Conservation (phyloP, 1,140 invertebrate genomes). For the Riptortus pedestris region DNA sequence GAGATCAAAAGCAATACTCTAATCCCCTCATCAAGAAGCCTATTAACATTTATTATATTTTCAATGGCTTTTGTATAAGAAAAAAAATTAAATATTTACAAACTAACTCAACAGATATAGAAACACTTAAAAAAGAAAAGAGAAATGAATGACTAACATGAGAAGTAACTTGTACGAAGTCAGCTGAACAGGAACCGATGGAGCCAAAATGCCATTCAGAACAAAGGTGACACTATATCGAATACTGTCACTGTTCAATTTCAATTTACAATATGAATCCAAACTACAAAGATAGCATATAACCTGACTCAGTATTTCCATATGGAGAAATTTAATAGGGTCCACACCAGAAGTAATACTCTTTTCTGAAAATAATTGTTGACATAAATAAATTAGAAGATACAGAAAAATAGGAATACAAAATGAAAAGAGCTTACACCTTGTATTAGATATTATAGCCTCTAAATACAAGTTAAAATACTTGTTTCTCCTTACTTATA, state of each 20-base stretch:
- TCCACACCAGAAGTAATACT: neutral
- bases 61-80: too few relatives aligned
- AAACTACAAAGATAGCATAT: constrained; percentile 7
- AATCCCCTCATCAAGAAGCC: too few relatives aligned
- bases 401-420: too few relatives aligned
- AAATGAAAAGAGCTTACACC: too few relatives aligned
- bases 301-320: constrained; percentile 20
- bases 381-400: constrained; percentile 11
- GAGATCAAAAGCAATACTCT: too few relatives aligned
- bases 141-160: neutral
- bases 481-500: too few relatives aligned
- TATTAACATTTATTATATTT: too few relatives aligned
- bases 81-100: too few relatives aligned
- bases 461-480: too few relatives aligned
- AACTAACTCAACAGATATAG: too few relatives aligned
- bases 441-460: too few relatives aligned
- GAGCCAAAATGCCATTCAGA: constrained; percentile 11
- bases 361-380: constrained; percentile 22
- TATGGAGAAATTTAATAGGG: constrained; percentile 13
- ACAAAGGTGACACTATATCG: neutral
- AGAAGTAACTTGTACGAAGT: constrained; percentile 25
- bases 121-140: too few relatives aligned
- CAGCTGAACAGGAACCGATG: constrained; percentile 26
- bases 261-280: neutral
- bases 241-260: neutral